phyloP scores from a whole-genome alignment of 2,888 invertebrate genomes.

The Prenolepis imparis region DNA sequence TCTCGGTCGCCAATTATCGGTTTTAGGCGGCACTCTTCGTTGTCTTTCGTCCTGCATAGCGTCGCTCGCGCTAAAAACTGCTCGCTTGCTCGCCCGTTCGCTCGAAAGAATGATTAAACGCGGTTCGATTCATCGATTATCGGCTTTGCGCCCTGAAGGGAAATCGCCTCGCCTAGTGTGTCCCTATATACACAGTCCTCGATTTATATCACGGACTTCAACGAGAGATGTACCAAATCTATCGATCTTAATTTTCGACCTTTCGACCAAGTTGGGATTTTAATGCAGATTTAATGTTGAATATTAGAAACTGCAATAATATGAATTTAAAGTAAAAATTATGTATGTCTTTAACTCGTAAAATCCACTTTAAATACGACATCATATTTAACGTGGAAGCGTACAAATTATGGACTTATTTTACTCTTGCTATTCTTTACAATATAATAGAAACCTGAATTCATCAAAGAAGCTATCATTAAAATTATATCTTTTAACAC shows the following conservation, averaged over 20 bases:
- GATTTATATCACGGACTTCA: conserved; percentile 48
- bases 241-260: conserved; percentile 38
- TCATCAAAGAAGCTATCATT: not conserved
- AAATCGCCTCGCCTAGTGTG: conserved; percentile 39
- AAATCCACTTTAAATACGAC: not conserved
- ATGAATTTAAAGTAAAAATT: not conserved
- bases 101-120: conserved; percentile 60
- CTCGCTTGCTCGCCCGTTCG: conserved; percentile 47
- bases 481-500: not conserved
- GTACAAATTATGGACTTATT: not conserved
- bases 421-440: not conserved
- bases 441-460: not conserved
- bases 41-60: conserved; percentile 37
- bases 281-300: conserved; percentile 30
- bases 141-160: conserved; percentile 55
- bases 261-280: conserved; percentile 1
- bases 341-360: not conserved
- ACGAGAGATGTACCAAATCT: conserved; percentile 41
- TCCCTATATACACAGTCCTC: conserved; percentile 13
- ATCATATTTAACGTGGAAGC: not conserved
- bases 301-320: not conserved
- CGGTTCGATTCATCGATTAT: conserved; percentile 55
- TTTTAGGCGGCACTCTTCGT: conserved; percentile 56
- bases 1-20: conserved; percentile 58
- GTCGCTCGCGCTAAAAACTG: conserved; percentile 52